Base-by-base conservation (phyloP, 1,140 invertebrate species). In the Apis laboriosa region DNA sequence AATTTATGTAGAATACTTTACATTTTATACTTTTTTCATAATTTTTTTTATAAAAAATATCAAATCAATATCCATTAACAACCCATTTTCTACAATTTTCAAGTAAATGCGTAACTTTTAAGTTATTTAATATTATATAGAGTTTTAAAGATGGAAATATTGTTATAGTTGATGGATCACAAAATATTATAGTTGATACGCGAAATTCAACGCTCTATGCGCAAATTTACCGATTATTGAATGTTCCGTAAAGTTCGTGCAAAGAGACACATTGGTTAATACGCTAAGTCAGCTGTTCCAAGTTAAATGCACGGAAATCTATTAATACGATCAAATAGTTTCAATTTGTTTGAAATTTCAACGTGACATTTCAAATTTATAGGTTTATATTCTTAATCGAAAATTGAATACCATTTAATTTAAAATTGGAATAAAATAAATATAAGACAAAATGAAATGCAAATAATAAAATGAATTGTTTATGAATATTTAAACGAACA, bases 241-340 rank as follows among this genome's bases (percentile, higher is more conserved):
- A 64, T 51, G 43, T 51, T 28, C 5, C 5, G 17, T 7, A 28
- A 76, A 76, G 60, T 76, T 76, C 5, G 34, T 49, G 34, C 64
- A 53, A 76, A 76, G 43, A 75, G 60, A 75, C 19, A 70, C 9
- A 70, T 4, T 21, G n/a, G 43, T 63, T 75, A 60, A 60, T 51
- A 17, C 49, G 34, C 63, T 63, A 63, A 75, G 58, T 75, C 73
- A 61, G 56, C 73, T 24, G 43, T 61, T 75, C 9, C 73, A 63
- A 53, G n/a, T 28, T 51, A 24, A 64, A 64, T 8, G 17, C 63
- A 43, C 28, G 7, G 34, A 13, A 74, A 74, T 60, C 19, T 76
- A n/a, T 51, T 61, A 64, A 76, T 53, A 24, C 56, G 24, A 64
- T 53, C 17, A 24, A 24, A 11, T 17, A 24, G 49, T 17, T 34